These are phyloP conservation scores for Hucho hucho DNA, from an alignment of 2,113 vertebrate genomes.

Conservation along the genomic window DNA sequence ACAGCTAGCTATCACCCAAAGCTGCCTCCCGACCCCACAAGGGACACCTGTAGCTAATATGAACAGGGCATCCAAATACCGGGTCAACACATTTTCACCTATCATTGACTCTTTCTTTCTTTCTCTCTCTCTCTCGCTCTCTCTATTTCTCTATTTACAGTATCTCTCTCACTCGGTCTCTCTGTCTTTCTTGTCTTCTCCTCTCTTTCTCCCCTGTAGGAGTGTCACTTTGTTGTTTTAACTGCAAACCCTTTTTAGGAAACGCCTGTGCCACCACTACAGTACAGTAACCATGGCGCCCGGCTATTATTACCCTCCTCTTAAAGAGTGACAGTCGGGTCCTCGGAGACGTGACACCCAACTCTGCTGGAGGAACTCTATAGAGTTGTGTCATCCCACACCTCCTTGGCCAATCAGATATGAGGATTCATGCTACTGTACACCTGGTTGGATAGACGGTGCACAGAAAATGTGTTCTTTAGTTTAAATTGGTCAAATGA, in stretches of 20 bases:
- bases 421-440: slow-evolving; percentile 50
- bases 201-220: not conserved
- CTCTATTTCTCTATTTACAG: not conserved
- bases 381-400: slow-evolving; percentile 49
- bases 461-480: not conserved
- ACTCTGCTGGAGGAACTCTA: slow-evolving; percentile 64
- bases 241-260: slow-evolving; percentile 70
- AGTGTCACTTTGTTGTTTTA: not conserved
- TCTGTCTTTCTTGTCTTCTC: not conserved
- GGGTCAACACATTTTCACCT: not conserved
- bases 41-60: slow-evolving; percentile 68
- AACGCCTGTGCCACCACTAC: slow-evolving; percentile 56
- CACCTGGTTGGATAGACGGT: slow-evolving; percentile 21
- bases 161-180: not conserved
- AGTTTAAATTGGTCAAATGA: no score
- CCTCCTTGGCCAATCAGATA: slow-evolving; percentile 62
- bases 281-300: slow-evolving; percentile 54
- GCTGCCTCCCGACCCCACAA: slow-evolving; percentile 41
- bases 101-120: not conserved
- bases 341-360: slow-evolving; percentile 71
- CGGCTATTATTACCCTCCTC: slow-evolving; percentile 78
- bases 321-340: slow-evolving; percentile 76
- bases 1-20: slow-evolving; percentile 48
- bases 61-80: slow-evolving; percentile 28
- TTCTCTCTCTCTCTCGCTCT: not conserved